Evolutionary conservation across 2,113 vertebrate species (phyloP).

Genomic region (Lanius ludovicianus): DNA sequence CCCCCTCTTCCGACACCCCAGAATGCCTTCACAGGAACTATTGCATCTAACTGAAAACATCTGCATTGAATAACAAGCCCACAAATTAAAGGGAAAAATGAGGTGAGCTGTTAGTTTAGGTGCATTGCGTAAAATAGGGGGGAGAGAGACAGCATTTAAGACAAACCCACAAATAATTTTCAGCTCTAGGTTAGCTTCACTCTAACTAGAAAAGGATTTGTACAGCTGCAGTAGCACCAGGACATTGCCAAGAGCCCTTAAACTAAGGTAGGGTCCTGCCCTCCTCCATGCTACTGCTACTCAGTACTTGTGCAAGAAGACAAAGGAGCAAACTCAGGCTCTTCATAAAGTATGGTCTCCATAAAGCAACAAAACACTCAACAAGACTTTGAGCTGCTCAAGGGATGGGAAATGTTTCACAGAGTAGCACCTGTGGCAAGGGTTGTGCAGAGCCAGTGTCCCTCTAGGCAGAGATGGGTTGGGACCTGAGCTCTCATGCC

Average conservation of each 20-base stretch:
- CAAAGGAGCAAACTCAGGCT: neutral
- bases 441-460: neutral
- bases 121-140: neutral
- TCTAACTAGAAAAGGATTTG: neutral
- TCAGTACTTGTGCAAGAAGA: neutral
- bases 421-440: rapidly evolving
- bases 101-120: neutral
- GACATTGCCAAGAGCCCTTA: neutral
- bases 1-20: neutral
- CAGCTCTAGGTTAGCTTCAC: neutral
- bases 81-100: neutral
- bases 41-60: neutral
- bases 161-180: neutral
- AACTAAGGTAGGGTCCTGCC: neutral
- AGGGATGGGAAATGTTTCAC: neutral
- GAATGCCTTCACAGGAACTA: neutral
- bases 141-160: neutral
- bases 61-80: neutral
- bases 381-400: neutral
- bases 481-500: neutral
- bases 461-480: neutral
- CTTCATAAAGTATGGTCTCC: neutral
- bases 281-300: neutral
- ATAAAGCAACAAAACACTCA: neutral
- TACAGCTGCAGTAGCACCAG: neutral